Conservation (phyloP, 2,797 vertebrate species). For the Salarias fasciatus region DNA sequence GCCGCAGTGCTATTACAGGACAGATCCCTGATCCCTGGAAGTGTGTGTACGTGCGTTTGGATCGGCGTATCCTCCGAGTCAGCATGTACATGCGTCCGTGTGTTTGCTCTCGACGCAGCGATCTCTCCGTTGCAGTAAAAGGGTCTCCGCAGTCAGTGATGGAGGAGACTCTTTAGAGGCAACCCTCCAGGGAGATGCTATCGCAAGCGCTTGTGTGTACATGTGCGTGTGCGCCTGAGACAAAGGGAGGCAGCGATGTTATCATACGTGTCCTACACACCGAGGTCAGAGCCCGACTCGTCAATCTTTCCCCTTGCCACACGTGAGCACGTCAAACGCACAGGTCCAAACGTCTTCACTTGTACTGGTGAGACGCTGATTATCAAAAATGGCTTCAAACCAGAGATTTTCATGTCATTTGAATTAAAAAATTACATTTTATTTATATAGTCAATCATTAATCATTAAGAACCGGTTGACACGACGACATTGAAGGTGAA, state of each 20-base stretch:
- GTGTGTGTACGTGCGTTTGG: constrained; percentile 17
- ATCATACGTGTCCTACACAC: constrained; percentile 68
- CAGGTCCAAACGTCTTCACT: too few relatives aligned
- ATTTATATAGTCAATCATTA: too few relatives aligned
- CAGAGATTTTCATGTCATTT: too few relatives aligned
- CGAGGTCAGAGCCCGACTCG: constrained; percentile 62
- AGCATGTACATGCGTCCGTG: constrained; percentile 46
- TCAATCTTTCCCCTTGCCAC: constrained; percentile 50
- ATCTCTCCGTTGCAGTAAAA: constrained; percentile 65
- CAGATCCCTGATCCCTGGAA: constrained; percentile 24
- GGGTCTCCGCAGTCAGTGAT: constrained; percentile 74
- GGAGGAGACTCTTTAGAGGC: constrained; percentile 77
- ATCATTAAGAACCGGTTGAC: too few relatives aligned
- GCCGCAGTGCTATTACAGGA: constrained; percentile 47
- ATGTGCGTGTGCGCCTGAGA: constrained; percentile 16
- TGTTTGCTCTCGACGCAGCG: constrained; percentile 48
- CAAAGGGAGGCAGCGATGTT: constrained; percentile 47
- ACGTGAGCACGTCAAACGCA: not conserved
- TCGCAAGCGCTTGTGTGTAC: constrained; percentile 45
- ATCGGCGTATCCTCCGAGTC: constrained; percentile 57
- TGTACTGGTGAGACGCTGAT: too few relatives aligned
- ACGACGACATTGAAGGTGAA: too few relatives aligned
- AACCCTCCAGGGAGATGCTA: constrained; percentile 67
- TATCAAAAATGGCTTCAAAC: too few relatives aligned
- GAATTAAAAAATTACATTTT: too few relatives aligned